Percentiles rank a stretch among this genome's conserved stretches.
Conservation (phyloP, 92 coral and sea anemone species). For the Phenganax subtilis region DNA sequence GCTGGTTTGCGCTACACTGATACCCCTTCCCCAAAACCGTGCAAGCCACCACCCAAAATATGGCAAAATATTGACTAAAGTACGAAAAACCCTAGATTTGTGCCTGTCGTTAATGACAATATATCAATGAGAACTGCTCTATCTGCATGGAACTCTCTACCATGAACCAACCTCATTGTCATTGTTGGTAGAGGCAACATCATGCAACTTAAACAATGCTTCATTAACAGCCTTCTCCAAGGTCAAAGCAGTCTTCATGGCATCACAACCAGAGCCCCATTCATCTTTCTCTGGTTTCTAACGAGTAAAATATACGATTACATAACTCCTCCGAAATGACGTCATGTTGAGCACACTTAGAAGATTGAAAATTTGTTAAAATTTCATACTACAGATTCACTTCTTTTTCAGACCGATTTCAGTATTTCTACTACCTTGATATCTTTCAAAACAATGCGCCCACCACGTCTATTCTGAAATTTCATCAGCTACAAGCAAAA, state of each 20-base stretch:
- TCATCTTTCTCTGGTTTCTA: conserved; percentile 86
- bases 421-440: conserved; percentile 56
- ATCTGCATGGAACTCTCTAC: background rate
- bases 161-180: conserved; percentile 65
- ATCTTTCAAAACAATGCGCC: conserved; percentile 87
- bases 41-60: too few relatives aligned
- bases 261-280: conserved; percentile 75
- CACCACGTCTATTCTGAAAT: conserved; percentile 95
- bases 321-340: too few relatives aligned
- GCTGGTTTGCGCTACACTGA: too few relatives aligned
- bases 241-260: conserved; percentile 72
- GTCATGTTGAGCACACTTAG: background rate
- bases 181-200: conserved; percentile 59
- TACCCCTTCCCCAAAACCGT: too few relatives aligned
- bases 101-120: too few relatives aligned
- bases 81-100: too few relatives aligned
- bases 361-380: background rate
- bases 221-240: conserved; percentile 91
- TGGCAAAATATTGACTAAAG: too few relatives aligned
- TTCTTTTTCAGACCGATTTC: background rate
- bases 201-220: conserved; percentile 73
- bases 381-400: background rate
- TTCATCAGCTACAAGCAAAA: conserved; percentile 62
- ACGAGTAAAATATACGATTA: background rate
- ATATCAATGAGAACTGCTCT: too few relatives aligned